Evolutionary conservation across 2,113 vertebrate species (phyloP), one percentile per base, ranked within the genome.

Genomic region (Euleptes europaea): DNA sequence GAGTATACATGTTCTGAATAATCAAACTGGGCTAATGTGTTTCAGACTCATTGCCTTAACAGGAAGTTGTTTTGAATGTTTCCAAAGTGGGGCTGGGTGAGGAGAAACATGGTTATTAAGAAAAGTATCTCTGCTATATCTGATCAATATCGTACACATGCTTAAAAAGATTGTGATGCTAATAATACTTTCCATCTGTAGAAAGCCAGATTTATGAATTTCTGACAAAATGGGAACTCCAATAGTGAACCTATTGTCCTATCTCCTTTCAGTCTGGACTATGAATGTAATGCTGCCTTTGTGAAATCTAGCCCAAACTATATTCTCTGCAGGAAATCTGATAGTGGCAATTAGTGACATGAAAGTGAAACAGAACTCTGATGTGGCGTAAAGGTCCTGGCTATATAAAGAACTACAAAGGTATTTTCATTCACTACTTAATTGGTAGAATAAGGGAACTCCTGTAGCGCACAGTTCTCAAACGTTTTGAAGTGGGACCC

Each of bases 351-450:
- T 92, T 86, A 88, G 85, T 35, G 73, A 80, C 51, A 9, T 0
- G 0, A 1, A 67, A 33, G 40, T 70, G 14, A 66, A 85, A 54
- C 4, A 84, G 81, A 74, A 73, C 35, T 60, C 38, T 26, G 28
- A 67, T 44, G 70, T 21, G 83, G 80, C 74, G 35, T n/a, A 1
- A 65, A 76, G 33, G 44, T 65, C 40, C 47, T 40, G 2, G 57
- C 3, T 28, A 13, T 33, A 73, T 76, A 74, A 77, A 80, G 66
- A 79, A 63, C 63, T 40, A 13, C 0, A 67, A 75, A 82, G n/a
- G 40, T 42, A 40, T 86, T 89, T 78, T 71, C 74, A 88, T 86
- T 88, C 80, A 75, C 72, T 79, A 75, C 72, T 69, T 1, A 28
- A 23, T 23, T 72, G 28, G 40, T 67, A 47, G 78, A 66, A 78